Evolutionary conservation across 1,140 invertebrate species (phyloP).

Genomic region (Listronotus bonariensis): DNA sequence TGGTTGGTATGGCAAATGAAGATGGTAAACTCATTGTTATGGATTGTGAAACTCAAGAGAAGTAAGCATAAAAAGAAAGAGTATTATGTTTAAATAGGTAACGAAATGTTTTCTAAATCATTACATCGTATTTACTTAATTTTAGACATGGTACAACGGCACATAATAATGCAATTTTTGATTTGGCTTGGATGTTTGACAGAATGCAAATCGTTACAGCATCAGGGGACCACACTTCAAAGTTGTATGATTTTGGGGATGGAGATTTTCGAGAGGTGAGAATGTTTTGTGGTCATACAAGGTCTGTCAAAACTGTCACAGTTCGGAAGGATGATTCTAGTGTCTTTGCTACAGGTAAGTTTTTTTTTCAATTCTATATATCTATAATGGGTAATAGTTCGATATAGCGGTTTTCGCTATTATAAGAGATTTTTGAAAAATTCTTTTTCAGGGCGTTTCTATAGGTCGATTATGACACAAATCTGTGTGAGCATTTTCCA

Average conservation of each 20-base stretch:
- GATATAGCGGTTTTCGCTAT: no score
- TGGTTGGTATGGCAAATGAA: slow-evolving; percentile 82
- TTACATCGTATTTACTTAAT: not conserved
- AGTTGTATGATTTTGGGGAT: slow-evolving; percentile 69
- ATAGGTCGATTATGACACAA: no score
- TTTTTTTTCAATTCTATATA: no score
- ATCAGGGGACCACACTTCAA: slow-evolving; percentile 81
- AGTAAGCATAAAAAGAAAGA: slow-evolving; percentile 26
- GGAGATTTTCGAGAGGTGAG: slow-evolving; percentile 64
- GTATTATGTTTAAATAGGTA: no score
- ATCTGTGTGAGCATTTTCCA: no score
- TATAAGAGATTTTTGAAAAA: no score
- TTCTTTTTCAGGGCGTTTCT: no score
- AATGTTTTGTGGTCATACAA: slow-evolving; percentile 72
- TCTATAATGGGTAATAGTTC: no score
- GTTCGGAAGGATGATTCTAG: slow-evolving; percentile 69
- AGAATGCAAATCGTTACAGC: slow-evolving; percentile 78
- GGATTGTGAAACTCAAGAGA: slow-evolving; percentile 51
- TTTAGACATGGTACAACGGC: slow-evolving; percentile 61
- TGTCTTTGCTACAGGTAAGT: slow-evolving; percentile 75
- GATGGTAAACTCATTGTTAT: slow-evolving; percentile 76
- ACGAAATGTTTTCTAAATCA: not conserved
- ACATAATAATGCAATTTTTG: slow-evolving; percentile 88
- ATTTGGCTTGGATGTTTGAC: slow-evolving; percentile 80
- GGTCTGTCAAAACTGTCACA: slow-evolving; percentile 78